Evolutionary conservation across 2,888 invertebrate species (phyloP), one percentile per base, ranked within the genome.

Genomic region (Drosophila stalkeri): DNA sequence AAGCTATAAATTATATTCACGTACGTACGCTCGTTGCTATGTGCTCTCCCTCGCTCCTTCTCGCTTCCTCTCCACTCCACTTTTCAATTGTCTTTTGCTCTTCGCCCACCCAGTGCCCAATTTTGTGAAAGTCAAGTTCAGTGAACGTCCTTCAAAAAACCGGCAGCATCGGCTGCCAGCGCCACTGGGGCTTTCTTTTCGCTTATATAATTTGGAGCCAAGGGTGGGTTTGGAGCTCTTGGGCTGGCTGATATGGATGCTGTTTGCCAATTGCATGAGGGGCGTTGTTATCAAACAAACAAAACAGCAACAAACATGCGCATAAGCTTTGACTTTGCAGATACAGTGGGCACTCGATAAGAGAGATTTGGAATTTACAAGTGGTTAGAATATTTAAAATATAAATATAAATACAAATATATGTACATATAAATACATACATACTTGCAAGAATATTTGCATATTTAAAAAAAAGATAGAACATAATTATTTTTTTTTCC

Each of bases 91-190:
- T 23, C 12, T 2, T 41, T n/a, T 41, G 16, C 6, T 20, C 46
- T 47, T 47, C 16, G 27, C 47, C 27, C 16, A 2, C 54, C 9
- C 39, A 51, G 11, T 72, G 62, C 72, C 62, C 18, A 61, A 39
- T 43, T 33, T 33, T 9, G 31, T 31, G 55, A 41, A n/a, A 67
- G 59, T 77, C 73, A 77, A 80, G 89, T 90, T 87, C 86, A 88
- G 54, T 68, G 81, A 82, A 82, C 85, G 90, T 75, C 90, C 90
- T 90, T 88, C 80, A 80, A 67, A 71, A 66, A 18, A 60, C 80
- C 85, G 72, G 62, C 47, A 56, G 55, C 52, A 56, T 43, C 37
- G 62, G 67, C 44, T 57, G 20, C 49, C 59, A n/a, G 65, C 43
- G 46, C 23, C 59, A 27, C 54, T 31, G 61, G 23, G 66, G 31